Evolutionary conservation across 30 jellyfish, hydroid and myxozoan genomes (phyloP), one percentile per base, ranked within the genome.

Genomic region (Chrysaora quinquecirrha): DNA sequence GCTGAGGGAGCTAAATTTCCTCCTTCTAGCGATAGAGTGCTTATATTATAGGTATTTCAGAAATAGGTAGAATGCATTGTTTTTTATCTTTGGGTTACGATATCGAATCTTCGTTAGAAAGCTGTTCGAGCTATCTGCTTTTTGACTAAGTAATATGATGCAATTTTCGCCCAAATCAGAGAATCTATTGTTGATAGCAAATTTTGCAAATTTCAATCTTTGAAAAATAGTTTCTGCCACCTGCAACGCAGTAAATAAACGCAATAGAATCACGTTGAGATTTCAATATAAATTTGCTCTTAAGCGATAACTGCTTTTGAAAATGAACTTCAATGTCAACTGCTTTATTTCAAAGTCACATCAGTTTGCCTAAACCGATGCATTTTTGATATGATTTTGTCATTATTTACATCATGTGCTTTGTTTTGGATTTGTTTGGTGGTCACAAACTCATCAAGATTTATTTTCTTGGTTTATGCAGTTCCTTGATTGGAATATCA

Each of bases 181-280:
- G n/a, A n/a, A n/a, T n/a, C n/a, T n/a, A n/a, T n/a, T n/a, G n/a
- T n/a, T n/a, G n/a, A n/a, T n/a, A n/a, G n/a, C n/a, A n/a, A n/a
- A n/a, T n/a, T n/a, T n/a, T n/a, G n/a, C n/a, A n/a, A n/a, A n/a
- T 38, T 38, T 38, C 54, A 38, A 3, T 14, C 11, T 38, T 52
- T 52, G 68, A 25, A 52, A 52, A 52, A 43, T 16, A 9, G 9
- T 6, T 43, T 43, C 16, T 52, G 29, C 68, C 68, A 52, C 68
- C 68, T 52, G 29, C 68, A 10, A 52, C 29, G 68, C 68, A 7
- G 29, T 25, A 52, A 52, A 52, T 52, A 52, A 52, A 52, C 25
- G 27, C 68, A 10, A 16, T 52, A 25, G 29, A 52, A 4, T 52
- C 68, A 52, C 68, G 3, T 20, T 52, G 29, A 9, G 68, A 52